phyloP scores from a whole-genome alignment of 2,888 invertebrate species.

The Eristalis tenax region DNA sequence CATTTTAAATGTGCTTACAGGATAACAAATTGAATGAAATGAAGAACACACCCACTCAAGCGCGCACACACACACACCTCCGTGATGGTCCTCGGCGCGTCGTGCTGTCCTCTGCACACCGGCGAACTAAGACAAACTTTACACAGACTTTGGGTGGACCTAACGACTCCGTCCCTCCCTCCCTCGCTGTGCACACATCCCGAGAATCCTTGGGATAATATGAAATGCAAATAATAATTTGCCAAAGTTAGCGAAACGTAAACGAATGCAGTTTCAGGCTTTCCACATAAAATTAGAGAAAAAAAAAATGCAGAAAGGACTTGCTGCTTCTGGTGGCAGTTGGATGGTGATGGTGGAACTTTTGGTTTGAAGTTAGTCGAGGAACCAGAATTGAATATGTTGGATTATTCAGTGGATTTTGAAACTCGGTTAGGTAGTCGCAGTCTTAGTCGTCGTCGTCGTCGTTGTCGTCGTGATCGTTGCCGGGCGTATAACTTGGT shows the following conservation, averaged over 20 bases:
- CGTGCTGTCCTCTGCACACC: background rate
- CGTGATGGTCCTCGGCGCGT: background rate
- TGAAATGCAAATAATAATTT: constrained; percentile 67
- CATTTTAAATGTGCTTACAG: constrained; percentile 58
- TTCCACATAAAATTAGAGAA: background rate
- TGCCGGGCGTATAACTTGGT: background rate
- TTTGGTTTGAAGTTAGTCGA: background rate
- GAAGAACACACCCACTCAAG: constrained; percentile 28
- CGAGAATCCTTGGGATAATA: constrained; percentile 30
- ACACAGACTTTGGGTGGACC: background rate
- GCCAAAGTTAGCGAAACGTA: constrained; percentile 54
- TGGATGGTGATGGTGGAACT: background rate
- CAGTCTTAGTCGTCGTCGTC: background rate
- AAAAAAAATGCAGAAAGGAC: background rate
- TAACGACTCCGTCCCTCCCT: background rate
- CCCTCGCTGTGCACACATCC: background rate
- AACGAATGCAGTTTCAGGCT: constrained; percentile 42
- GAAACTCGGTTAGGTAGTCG: constrained; percentile 2
- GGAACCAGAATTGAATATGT: constrained; percentile 17
- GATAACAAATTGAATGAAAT: constrained; percentile 65
- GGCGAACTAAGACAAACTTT: background rate
- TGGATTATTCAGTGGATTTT: constrained; percentile 20
- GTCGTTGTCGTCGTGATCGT: background rate
- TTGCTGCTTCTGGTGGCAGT: background rate
- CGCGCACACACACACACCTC: background rate